Percentiles rank a stretch among this genome's conserved stretches.
Conservation (phyloP, 2,113 vertebrate genomes). For the Mungos mungo region DNA sequence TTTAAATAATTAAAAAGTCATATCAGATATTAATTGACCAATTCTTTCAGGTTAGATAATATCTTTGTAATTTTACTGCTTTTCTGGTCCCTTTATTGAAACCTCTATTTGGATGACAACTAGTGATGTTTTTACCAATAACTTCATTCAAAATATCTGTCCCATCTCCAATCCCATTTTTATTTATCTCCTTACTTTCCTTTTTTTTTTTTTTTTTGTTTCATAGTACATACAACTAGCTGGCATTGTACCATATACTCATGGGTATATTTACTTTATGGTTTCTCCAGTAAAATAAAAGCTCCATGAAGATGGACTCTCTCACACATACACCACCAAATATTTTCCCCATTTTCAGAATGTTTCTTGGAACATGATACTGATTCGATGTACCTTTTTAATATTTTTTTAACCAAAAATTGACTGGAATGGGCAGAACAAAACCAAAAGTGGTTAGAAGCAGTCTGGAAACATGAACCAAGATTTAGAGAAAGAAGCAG, state of each 20-base stretch:
- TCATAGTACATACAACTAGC: neutral
- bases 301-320: neutral
- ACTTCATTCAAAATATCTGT: neutral
- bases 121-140: neutral
- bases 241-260: neutral
- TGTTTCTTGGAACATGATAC: neutral
- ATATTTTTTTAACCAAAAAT: neutral
- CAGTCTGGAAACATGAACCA: neutral
- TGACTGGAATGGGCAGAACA: neutral
- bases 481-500: neutral
- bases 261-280: neutral
- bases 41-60: neutral
- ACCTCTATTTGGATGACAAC: neutral
- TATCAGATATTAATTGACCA: neutral
- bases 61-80: neutral
- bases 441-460: neutral
- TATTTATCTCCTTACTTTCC: neutral
- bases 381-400: neutral
- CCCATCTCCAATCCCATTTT: neutral
- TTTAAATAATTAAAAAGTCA: neutral
- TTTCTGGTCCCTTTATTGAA: neutral
- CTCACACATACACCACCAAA: neutral
- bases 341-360: neutral
- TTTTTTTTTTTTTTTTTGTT: neutral
- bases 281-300: neutral